phyloP scores from a whole-genome alignment of 2,888 invertebrate species.

The Cancer borealis region DNA sequence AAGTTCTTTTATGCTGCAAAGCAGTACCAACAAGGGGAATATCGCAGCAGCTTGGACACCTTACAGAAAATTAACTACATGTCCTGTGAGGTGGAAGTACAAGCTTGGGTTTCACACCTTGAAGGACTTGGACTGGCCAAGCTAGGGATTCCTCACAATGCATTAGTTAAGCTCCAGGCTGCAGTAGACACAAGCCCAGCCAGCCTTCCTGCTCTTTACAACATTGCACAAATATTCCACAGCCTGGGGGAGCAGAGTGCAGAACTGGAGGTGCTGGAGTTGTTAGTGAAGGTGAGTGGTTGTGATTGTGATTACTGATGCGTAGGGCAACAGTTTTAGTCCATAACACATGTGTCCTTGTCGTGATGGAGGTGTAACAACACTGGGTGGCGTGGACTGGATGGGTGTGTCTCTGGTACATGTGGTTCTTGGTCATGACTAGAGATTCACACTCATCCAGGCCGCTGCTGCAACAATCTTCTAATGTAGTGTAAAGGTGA shows the following conservation, averaged over 20 bases:
- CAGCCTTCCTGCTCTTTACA: constrained; percentile 62
- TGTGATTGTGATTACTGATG: too few relatives aligned
- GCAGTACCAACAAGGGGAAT: constrained; percentile 39
- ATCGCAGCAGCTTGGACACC: constrained; percentile 11
- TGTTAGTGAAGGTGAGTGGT: constrained; percentile 71
- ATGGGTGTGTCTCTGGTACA: constrained; percentile 77
- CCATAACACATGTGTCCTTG: not conserved
- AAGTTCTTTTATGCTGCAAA: constrained; percentile 23
- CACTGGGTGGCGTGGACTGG: constrained; percentile 18
- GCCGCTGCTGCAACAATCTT: constrained; percentile 30
- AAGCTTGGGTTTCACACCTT: constrained; percentile 58
- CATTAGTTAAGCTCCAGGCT: constrained; percentile 54
- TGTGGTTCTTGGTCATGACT: constrained; percentile 76
- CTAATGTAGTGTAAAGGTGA: not conserved
- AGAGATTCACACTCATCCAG: constrained; percentile 78
- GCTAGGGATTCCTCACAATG: constrained; percentile 53
- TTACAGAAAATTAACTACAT: not conserved
- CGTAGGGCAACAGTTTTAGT: too few relatives aligned
- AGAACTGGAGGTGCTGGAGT: constrained; percentile 62
- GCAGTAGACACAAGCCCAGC: constrained; percentile 51
- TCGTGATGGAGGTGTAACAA: not conserved
- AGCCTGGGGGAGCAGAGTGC: not conserved
- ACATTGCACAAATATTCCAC: constrained; percentile 59
- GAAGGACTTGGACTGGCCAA: constrained; percentile 56
- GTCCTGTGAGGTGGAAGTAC: constrained; percentile 22